These are phyloP conservation scores for Coracopsis vasa DNA, from an alignment of 2,113 vertebrate genomes.

Conservation along the genomic window DNA sequence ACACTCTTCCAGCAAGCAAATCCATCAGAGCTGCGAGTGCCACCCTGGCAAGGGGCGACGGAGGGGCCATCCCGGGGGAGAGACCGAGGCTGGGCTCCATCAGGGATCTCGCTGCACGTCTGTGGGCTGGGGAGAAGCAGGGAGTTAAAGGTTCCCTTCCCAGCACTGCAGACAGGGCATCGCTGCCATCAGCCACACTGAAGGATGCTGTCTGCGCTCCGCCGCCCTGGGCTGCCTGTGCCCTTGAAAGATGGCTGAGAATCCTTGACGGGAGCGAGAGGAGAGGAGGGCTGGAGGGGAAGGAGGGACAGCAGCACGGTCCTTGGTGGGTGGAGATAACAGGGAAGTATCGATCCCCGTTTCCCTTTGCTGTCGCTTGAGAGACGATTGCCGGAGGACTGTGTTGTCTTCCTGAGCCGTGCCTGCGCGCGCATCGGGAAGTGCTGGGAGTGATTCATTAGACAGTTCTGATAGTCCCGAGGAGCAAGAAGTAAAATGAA, in stretches of 20 bases:
- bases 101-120: accelerated
- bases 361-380: background rate
- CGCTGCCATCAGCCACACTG: background rate
- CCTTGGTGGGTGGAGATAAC: background rate
- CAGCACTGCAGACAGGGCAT: background rate
- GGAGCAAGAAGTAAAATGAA: background rate
- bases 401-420: background rate
- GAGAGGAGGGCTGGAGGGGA: background rate
- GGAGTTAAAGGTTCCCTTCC: background rate
- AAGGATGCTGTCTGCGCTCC: background rate
- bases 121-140: background rate
- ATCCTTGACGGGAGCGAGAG: background rate
- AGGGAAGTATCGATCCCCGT: background rate
- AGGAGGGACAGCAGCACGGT: background rate
- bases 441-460: background rate
- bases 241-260: background rate
- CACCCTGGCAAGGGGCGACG: accelerated
- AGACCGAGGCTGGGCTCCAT: background rate
- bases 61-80: background rate
- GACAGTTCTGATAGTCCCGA: background rate
- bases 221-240: background rate
- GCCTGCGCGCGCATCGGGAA: accelerated
- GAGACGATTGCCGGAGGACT: background rate
- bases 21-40: background rate
- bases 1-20: background rate